Evolutionary conservation across 2,113 vertebrate genomes (phyloP).

Genomic region (Lamprotornis superbus): DNA sequence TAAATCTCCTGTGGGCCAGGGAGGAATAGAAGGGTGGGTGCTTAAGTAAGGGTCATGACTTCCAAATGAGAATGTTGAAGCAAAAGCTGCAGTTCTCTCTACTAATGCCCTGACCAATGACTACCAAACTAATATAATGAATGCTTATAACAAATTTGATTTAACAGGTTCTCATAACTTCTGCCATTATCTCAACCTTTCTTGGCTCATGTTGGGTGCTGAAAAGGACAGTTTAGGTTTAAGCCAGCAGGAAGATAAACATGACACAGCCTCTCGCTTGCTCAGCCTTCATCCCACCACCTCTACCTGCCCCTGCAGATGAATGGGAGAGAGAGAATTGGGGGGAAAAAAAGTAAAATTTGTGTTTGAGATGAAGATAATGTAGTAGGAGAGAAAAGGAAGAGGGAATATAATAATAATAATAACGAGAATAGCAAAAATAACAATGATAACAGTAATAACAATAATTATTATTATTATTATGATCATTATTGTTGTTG

Average conservation of each 20-base stretch:
- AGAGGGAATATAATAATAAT: neutral
- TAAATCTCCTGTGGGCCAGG: neutral
- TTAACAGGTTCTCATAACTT: neutral
- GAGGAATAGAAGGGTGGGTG: neutral
- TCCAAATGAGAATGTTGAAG: neutral
- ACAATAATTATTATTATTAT: neutral
- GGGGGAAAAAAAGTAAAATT: neutral
- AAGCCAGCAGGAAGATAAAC: neutral
- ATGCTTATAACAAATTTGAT: neutral
- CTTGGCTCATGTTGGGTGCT: neutral
- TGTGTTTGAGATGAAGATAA: neutral
- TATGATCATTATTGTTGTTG: too few relatives aligned
- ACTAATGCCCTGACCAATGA: fast-evolving
- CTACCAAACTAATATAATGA: neutral
- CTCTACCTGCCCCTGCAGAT: neutral
- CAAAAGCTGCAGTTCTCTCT: neutral
- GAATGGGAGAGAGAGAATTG: neutral
- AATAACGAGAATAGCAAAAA: too few relatives aligned
- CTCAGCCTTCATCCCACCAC: neutral
- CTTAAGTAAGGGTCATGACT: neutral
- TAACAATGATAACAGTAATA: too few relatives aligned
- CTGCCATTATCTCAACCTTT: neutral
- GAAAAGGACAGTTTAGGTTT: neutral
- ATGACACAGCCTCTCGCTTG: fast-evolving
- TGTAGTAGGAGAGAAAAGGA: neutral